Evolutionary conservation across 2,113 vertebrate genomes (phyloP).

Genomic region (Sisor rabdophorus): DNA sequence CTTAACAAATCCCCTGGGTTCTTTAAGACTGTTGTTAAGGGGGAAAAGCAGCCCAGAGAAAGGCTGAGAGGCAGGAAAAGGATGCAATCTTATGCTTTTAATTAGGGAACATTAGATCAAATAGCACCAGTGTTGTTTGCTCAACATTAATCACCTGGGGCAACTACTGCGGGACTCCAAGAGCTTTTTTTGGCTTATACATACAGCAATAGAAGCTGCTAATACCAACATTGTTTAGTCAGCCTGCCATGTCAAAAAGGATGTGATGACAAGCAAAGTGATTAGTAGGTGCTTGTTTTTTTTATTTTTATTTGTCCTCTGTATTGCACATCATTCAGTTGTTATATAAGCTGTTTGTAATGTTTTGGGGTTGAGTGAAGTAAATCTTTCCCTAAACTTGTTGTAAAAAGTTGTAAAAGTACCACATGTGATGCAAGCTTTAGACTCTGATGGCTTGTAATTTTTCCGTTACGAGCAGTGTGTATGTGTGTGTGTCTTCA

Average conservation of each 20-base stretch:
- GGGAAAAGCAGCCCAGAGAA: constrained; percentile 38
- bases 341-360: background rate
- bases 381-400: background rate
- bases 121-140: constrained; percentile 49
- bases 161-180: constrained; percentile 58
- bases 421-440: constrained; percentile 12
- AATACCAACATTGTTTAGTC: constrained; percentile 27
- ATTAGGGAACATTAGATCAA: constrained; percentile 57
- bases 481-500: constrained; percentile 27
- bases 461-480: constrained; percentile 41
- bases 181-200: constrained; percentile 51
- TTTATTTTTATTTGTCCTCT: no score
- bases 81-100: constrained; percentile 62
- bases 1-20: constrained; percentile 45
- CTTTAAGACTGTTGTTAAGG: constrained; percentile 28
- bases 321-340: background rate
- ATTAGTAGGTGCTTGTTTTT: background rate
- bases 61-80: constrained; percentile 44
- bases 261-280: background rate
- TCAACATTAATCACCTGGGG: constrained; percentile 61
- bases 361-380: background rate
- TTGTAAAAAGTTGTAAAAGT: background rate
- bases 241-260: background rate
- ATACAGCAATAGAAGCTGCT: constrained; percentile 39
- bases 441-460: constrained; percentile 15